Evolutionary conservation across 92 coral and sea anemone genomes (phyloP).

Genomic region (Porites rus): DNA sequence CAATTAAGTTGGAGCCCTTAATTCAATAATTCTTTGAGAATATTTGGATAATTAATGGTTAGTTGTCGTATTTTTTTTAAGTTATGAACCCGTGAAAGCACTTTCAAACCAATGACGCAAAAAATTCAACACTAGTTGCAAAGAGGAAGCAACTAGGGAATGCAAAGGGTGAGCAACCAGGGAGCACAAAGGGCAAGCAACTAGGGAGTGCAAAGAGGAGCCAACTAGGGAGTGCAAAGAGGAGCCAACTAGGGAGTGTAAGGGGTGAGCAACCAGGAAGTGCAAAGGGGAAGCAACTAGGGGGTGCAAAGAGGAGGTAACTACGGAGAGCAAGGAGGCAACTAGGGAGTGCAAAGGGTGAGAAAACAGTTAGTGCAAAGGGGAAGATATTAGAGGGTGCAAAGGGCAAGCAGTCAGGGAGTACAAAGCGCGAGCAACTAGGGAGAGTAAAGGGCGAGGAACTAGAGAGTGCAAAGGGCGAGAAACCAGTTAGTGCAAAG

Average conservation of each 20-base stretch:
- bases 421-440: background rate
- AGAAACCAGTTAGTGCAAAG: background rate
- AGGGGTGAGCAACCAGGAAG: background rate
- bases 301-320: background rate
- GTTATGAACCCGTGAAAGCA: too few species aligned
- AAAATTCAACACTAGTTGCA: too few species aligned
- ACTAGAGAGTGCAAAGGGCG: background rate
- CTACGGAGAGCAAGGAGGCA: too few species aligned
- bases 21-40: too few species aligned
- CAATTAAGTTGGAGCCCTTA: too few species aligned
- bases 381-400: background rate
- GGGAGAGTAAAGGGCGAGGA: background rate
- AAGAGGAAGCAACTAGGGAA: too few species aligned
- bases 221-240: background rate
- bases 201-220: background rate
- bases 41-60: too few species aligned
- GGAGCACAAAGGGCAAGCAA: background rate
- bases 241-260: background rate
- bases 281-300: background rate
- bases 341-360: too few species aligned
- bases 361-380: background rate
- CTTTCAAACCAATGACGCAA: too few species aligned
- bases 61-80: too few species aligned
- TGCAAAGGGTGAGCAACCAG: background rate
- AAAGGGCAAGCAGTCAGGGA: background rate